Evolutionary conservation across 1,140 invertebrate species (phyloP).

Genomic region (Nixonia krombeini): DNA sequence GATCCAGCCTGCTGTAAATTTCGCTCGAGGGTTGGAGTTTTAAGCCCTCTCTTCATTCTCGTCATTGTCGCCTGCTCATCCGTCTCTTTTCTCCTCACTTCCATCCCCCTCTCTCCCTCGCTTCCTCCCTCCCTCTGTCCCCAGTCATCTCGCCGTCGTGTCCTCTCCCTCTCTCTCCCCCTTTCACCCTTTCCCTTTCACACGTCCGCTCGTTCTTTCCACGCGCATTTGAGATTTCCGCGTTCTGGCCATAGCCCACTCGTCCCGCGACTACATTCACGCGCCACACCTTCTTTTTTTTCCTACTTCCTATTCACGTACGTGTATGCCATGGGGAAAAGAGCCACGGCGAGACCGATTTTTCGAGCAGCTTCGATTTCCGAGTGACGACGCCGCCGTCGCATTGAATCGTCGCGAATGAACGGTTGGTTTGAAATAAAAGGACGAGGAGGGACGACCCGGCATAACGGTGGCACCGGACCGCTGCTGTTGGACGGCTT

Average conservation of each 20-base stretch:
- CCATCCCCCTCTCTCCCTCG: neutral
- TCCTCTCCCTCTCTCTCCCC: neutral
- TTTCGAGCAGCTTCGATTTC: neutral
- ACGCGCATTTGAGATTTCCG: constrained; percentile 35
- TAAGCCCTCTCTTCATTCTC: constrained; percentile 57
- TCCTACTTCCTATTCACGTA: no score
- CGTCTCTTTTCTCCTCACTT: neutral
- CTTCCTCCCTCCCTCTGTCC: neutral
- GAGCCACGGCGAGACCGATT: neutral
- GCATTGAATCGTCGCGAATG: no score
- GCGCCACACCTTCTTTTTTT: constrained; percentile 3
- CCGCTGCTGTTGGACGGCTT: no score
- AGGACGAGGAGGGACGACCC: no score
- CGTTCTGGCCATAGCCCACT: constrained; percentile 29
- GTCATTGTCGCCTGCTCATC: constrained; percentile 40
- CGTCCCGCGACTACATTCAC: constrained; percentile 21
- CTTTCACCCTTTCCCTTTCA: constrained; percentile 1
- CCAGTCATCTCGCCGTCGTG: no score
- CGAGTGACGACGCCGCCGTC: no score
- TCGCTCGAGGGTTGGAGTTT: constrained; percentile 50
- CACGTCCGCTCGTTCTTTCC: constrained; percentile 7
- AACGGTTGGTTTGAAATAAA: no score
- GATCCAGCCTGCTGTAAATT: constrained; percentile 63
- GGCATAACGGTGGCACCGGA: no score
- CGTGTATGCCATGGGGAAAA: no score